Base-by-base conservation (phyloP, 2,888 invertebrate genomes). In the Panopea generosa region DNA sequence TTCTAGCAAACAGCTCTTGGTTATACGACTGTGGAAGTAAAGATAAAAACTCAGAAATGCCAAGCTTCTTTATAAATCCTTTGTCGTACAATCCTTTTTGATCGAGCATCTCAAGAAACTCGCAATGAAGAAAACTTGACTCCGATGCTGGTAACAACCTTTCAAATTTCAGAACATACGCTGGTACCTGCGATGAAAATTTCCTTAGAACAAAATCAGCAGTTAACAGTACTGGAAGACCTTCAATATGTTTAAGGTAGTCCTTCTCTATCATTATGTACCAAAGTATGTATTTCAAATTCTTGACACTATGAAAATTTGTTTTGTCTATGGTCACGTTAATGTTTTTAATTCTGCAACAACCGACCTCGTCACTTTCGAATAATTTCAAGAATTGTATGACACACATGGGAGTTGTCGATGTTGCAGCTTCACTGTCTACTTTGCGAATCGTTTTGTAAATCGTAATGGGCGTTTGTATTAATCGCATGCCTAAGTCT, bases 201-300 rank as follows among this genome's bases (percentile, higher is more conserved):
- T 22, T 62, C 24, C 22, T 80, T 11, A 6, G 47, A 33, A 11
- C 40, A 29, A 20, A 16, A 59, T 77, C 81, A 18, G 57, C 47
- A 49, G 77, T 77, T 2, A 85, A 9, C 49, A 77, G 61, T 9
- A 85, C 24, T 20, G 85, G 83, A 2, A 85, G 38, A 9, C 75
- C 75, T 14, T 63, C 26, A n/a, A 77, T 38, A 9, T 67, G n/a
- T 7, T 24, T 24, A 9, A 16, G 9, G 47, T 79, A 81, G 1
- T 45, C 16, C 1, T 55, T 27, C 20, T 65, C 69, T 7, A 45
- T 16, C 9, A 27, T 40, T 22, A 81, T 61, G 57, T 61, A 81
- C 27, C 55, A 2, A 9, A 82, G 18, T 16, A 71, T 26, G 26
- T 47, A 14, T 6, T 33, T 27, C 24, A 73, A 47, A 70, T 70